A percentile compares a stretch with the other conserved stretches of the same genome.
Conservation (phyloP, 37 sponge, comb jelly and placozoan species). For the Beroe ovata region DNA sequence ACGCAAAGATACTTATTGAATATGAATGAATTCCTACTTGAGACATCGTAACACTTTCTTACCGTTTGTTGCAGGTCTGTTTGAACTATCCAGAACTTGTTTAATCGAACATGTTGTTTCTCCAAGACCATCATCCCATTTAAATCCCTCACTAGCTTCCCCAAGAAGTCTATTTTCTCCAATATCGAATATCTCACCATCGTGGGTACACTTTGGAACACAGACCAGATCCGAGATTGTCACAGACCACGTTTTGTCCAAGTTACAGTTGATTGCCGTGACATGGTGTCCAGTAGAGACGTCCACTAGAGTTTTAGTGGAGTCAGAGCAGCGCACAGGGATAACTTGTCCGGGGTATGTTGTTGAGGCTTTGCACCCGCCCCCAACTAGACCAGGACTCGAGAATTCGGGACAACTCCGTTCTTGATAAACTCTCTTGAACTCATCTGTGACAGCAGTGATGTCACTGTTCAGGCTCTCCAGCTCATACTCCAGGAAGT, state of each 20-base stretch:
- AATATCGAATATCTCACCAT: background rate
- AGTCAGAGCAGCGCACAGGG: background rate
- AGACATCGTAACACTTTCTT: no score
- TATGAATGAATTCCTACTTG: no score
- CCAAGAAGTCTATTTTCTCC: background rate
- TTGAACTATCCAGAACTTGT: background rate
- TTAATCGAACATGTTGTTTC: background rate
- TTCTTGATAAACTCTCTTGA: background rate
- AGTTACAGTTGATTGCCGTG: background rate
- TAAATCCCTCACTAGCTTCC: background rate
- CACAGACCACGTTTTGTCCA: background rate
- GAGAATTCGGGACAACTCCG: conserved; percentile 4
- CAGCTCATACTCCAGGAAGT: background rate
- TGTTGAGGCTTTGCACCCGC: background rate
- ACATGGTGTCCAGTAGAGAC: background rate
- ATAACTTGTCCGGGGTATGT: background rate
- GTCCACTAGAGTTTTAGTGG: background rate
- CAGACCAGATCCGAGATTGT: background rate
- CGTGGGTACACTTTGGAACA: background rate
- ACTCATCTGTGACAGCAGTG: background rate
- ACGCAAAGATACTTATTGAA: no score
- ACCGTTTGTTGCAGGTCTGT: no score
- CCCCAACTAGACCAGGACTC: background rate
- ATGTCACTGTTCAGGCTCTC: background rate
- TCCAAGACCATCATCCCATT: background rate